These are phyloP conservation scores for Cebidichthys violaceus DNA, from an alignment of 2,113 vertebrate species.

Conservation along the genomic window DNA sequence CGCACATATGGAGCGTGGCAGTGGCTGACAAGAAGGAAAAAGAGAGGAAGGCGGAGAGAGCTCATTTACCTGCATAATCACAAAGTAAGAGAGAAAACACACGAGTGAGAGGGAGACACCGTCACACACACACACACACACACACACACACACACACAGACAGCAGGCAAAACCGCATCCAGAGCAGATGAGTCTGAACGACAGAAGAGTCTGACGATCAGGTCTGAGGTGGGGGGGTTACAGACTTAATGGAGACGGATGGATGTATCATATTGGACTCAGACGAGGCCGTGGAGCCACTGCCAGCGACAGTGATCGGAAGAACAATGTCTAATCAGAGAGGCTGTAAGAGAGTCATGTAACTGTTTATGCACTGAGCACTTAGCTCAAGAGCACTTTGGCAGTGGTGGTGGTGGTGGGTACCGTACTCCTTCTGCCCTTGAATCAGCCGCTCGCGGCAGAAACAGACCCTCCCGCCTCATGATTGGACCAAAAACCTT, in stretches of 20 bases:
- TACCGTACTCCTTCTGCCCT: constrained; percentile 20
- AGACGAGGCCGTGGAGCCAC: constrained; percentile 39
- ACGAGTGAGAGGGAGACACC: background rate
- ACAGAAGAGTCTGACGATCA: constrained; percentile 24
- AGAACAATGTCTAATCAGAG: constrained; percentile 38
- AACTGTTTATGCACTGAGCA: constrained; percentile 3
- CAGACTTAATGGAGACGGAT: constrained; percentile 52
- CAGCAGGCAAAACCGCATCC: constrained; percentile 16
- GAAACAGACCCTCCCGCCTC: constrained; percentile 25
- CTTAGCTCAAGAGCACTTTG: constrained; percentile 55
- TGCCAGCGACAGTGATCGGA: constrained; percentile 27
- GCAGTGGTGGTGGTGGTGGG: constrained; percentile 11
- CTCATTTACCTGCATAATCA: constrained; percentile 32
- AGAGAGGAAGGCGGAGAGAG: background rate
- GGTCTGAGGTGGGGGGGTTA: constrained; percentile 21
- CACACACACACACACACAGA: constrained; percentile 34
- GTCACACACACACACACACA: constrained; percentile 24
- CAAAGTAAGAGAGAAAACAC: background rate
- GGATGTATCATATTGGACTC: constrained; percentile 46
- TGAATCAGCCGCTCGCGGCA: constrained; percentile 30
- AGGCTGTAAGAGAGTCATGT: constrained; percentile 14
- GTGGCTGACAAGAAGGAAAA: background rate
- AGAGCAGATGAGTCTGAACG: constrained; percentile 22
- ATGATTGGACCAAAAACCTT: constrained; percentile 35
- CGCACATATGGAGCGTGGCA: constrained; percentile 3